Conservation (phyloP, 2,113 vertebrate species). For the Lampris incognitus region DNA sequence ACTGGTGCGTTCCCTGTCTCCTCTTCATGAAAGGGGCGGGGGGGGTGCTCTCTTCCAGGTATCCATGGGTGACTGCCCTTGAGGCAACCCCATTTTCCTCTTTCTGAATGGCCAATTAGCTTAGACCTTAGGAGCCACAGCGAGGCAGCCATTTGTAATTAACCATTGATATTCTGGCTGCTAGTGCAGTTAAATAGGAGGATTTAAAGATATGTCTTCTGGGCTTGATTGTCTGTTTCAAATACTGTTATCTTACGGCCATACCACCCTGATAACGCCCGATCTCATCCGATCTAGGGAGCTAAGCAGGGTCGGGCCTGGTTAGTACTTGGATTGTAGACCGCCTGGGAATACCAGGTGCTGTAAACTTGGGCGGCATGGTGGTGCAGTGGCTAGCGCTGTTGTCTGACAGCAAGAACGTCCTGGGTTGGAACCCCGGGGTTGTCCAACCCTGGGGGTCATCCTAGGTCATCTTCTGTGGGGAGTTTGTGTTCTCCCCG, state of each 20-base stretch:
- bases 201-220: slow-evolving; percentile 31
- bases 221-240: slow-evolving; percentile 41
- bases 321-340: too few relatives aligned
- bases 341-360: too few relatives aligned
- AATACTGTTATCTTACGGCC: slow-evolving; percentile 23
- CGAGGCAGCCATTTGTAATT: slow-evolving; percentile 66
- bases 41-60: slow-evolving; percentile 58
- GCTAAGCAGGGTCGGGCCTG: too few relatives aligned
- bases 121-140: slow-evolving; percentile 62
- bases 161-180: slow-evolving; percentile 73
- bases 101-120: slow-evolving; percentile 78
- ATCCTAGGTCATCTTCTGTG: too few relatives aligned
- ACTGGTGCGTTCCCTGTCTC: slow-evolving; percentile 58
- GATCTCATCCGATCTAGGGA: too few relatives aligned
- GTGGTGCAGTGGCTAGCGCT: too few relatives aligned
- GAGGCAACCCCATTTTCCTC: slow-evolving; percentile 65
- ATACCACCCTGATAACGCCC: neutral
- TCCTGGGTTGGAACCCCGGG: too few relatives aligned
- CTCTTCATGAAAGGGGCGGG: slow-evolving; percentile 23
- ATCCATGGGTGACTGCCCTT: slow-evolving; percentile 69
- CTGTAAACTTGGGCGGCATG: too few relatives aligned
- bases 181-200: slow-evolving; percentile 40
- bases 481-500: too few relatives aligned
- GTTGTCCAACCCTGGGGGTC: too few relatives aligned
- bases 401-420: too few relatives aligned